Percentiles rank a stretch among this genome's conserved stretches.
These are phyloP conservation scores for Pipistrellus pipistrellus DNA, from an alignment of 2,797 vertebrate species.

Conservation along the genomic window DNA sequence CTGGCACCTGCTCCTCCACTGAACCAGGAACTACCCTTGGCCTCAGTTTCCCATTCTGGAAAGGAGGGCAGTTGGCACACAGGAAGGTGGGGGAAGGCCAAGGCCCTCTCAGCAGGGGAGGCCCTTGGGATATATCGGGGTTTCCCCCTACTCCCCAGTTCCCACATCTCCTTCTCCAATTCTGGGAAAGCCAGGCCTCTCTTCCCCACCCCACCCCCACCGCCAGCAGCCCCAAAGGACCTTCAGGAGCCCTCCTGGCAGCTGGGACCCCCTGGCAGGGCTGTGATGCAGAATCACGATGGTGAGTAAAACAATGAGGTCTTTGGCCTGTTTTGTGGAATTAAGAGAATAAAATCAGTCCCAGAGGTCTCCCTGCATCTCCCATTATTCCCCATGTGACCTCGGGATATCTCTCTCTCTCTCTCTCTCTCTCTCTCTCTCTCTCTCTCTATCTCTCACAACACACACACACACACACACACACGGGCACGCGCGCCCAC, in stretches of 20 bases:
- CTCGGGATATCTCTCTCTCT: not conserved
- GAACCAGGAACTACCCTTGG: not conserved
- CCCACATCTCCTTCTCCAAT: not conserved
- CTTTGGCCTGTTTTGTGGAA: slow-evolving; percentile 30
- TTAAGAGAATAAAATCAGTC: slow-evolving; percentile 45
- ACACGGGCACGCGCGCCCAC: not conserved
- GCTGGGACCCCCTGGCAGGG: not conserved
- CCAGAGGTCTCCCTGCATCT: not conserved
- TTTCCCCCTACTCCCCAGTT: not conserved
- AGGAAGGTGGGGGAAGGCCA: not conserved
- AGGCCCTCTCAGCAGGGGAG: not conserved
- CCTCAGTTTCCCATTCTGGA: not conserved
- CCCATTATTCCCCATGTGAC: not conserved
- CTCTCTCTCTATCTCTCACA: too few species aligned
- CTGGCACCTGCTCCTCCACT: not conserved
- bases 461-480: not conserved
- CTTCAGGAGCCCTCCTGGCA: not conserved
- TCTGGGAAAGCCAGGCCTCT: not conserved
- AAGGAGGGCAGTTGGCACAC: not conserved
- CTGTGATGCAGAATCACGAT: not conserved
- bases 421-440: too few species aligned
- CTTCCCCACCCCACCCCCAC: too few species aligned
- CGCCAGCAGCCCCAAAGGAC: not conserved
- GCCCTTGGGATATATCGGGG: not conserved
- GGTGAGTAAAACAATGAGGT: not conserved